Base-by-base conservation (phyloP, 2,888 invertebrate species). In the Hirudinaria manillensis region DNA sequence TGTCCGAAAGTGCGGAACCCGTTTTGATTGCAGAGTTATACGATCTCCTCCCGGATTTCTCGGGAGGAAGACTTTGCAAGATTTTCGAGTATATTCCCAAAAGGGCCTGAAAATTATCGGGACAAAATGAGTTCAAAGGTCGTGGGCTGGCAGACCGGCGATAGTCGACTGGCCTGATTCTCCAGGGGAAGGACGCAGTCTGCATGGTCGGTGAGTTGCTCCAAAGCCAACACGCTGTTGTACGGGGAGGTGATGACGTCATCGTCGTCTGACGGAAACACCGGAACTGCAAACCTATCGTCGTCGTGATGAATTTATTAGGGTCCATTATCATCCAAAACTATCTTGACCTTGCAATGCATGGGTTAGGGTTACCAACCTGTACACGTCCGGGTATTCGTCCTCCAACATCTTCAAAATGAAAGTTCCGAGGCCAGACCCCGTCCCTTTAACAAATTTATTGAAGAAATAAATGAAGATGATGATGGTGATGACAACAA, bases 181-280 rank as follows among this genome's bases (percentile, higher is more conserved):
- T 86, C 86, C 70, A 86, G 80, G 16, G 86, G 86, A n/a, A 86
- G 78, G 3, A 86, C 85, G 81, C 86, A 86, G 80, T 86, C 85
- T 36, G 86, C 86, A 79, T 82, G 82, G 36, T 86, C 83, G 29
- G 85, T 85, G 27, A 86, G 80, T 75, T 85, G 82, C 51, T 81
- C 80, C 83, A 85, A 84, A 29, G 86, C 86, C 66, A 86, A 81
- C 3, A 86, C 83, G 78, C 84, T 83, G 81, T 86, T 86, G 79
- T 86, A 86, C 45, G 86, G 86, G 68, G 86, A 86, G 71, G 86
- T 86, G 77, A 86, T 82, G 38, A 86, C 86, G 79, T 86, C 86
- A 81, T 86, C 86, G 76, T 86, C 85, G 45, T 80, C 81, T 13
- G 86, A 86, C 0, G 86, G 86, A 77, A 84, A 86, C n/a, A 86